phyloP scores from a whole-genome alignment of 2,113 vertebrate genomes.

The Carettochelys insculpta region DNA sequence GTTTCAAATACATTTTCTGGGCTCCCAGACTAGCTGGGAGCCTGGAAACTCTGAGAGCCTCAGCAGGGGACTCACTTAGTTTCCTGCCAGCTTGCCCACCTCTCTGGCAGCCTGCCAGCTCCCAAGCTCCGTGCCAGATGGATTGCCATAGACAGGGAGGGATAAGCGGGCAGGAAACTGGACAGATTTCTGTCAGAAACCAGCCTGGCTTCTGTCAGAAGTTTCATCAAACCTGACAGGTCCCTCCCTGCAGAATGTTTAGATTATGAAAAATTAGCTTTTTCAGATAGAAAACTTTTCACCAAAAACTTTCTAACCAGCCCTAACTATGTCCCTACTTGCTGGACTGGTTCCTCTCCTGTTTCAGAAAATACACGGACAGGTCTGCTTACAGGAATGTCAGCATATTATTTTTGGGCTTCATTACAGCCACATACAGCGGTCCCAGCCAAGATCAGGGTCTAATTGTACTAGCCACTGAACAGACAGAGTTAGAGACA shows the following conservation, averaged over 20 bases:
- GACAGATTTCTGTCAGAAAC: not conserved
- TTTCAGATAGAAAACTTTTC: not conserved
- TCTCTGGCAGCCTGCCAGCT: not conserved
- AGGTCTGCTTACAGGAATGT: slow-evolving; percentile 24
- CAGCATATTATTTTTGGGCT: slow-evolving; percentile 19
- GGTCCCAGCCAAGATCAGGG: not conserved
- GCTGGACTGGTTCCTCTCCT: not conserved
- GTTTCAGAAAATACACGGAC: slow-evolving; percentile 22
- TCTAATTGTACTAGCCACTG: not conserved
- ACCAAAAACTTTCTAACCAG: not conserved
- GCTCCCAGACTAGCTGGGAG: not conserved
- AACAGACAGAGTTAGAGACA: not conserved
- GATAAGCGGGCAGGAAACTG: not conserved
- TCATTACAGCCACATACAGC: slow-evolving; percentile 14
- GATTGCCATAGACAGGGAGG: not conserved
- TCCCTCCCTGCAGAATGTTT: not conserved
- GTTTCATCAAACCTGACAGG: not conserved
- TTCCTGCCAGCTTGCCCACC: not conserved
- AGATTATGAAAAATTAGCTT: not conserved
- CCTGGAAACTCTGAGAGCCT: not conserved
- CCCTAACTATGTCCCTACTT: not conserved
- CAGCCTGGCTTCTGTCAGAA: not conserved
- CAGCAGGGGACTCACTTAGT: not conserved
- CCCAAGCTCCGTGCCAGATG: not conserved
- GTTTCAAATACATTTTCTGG: not conserved